phyloP scores from a whole-genome alignment of 2,797 vertebrate species.

The Tarsius wallacei region DNA sequence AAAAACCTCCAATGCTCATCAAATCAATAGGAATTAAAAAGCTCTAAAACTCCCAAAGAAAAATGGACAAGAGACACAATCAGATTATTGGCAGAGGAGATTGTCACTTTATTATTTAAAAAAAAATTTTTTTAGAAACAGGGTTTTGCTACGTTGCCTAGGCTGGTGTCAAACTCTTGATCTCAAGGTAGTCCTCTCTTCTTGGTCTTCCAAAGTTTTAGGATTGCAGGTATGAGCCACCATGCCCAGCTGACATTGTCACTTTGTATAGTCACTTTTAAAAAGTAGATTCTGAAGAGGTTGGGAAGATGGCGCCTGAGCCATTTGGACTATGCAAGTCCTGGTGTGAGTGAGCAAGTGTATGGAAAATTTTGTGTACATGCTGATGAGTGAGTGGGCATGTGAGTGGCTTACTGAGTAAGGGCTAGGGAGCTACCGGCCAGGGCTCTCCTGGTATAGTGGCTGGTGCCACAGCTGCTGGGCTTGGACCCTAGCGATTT shows the following conservation, averaged over 20 bases:
- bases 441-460: too few species aligned
- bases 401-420: too few species aligned
- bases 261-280: background rate
- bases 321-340: too few species aligned
- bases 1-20: background rate
- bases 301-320: too few species aligned
- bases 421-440: too few species aligned
- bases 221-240: too few species aligned
- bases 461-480: too few species aligned
- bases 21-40: conserved; percentile 58
- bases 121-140: background rate
- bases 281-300: background rate
- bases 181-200: background rate
- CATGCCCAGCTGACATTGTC: background rate
- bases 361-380: too few species aligned
- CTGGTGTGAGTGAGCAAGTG: too few species aligned
- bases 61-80: conserved; percentile 38
- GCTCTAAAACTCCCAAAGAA: background rate
- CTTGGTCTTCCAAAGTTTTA: background rate
- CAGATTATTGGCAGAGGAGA: conserved; percentile 47
- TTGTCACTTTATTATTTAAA: background rate
- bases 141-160: background rate
- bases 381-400: too few species aligned
- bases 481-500: too few species aligned
- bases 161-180: background rate